Percentiles rank a stretch among this genome's conserved stretches.
Evolutionary conservation across 2,797 vertebrate species (phyloP).

Genomic region (Sebastes minor): DNA sequence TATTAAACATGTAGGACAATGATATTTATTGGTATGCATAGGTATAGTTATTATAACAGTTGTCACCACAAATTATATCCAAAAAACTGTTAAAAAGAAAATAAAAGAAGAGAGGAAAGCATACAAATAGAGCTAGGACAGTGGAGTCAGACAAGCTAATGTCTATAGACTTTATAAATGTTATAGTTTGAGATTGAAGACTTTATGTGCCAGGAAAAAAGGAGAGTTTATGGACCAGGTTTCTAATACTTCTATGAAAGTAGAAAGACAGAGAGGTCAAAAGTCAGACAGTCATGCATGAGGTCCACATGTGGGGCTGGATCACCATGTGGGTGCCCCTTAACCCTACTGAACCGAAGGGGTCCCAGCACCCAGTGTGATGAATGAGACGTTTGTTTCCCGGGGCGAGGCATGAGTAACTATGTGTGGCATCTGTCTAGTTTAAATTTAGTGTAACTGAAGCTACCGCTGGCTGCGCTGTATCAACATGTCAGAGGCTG

Average conservation of each 20-base stretch:
- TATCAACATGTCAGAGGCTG: slow-evolving; percentile 78
- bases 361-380: slow-evolving; percentile 65
- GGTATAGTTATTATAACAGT: background rate
- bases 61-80: background rate
- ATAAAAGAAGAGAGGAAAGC: background rate
- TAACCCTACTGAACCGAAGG: slow-evolving; percentile 65
- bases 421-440: slow-evolving; percentile 88
- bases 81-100: background rate
- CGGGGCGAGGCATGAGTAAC: slow-evolving; percentile 83
- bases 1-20: background rate
- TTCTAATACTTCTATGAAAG: slow-evolving; percentile 31
- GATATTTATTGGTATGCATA: background rate
- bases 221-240: background rate
- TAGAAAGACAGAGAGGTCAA: slow-evolving; percentile 39
- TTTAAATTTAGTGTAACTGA: slow-evolving; percentile 90
- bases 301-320: slow-evolving; percentile 64
- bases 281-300: slow-evolving; percentile 52
- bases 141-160: background rate
- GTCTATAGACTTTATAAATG: background rate
- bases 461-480: slow-evolving; percentile 79
- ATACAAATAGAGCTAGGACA: background rate
- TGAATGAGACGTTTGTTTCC: slow-evolving; percentile 84
- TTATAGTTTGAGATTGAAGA: background rate
- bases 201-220: background rate
- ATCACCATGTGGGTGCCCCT: slow-evolving; percentile 63